Percentiles rank a stretch among this genome's conserved stretches.
Conservation (phyloP, 2,113 vertebrate genomes). For the Oxygymnocypris stewartii region DNA sequence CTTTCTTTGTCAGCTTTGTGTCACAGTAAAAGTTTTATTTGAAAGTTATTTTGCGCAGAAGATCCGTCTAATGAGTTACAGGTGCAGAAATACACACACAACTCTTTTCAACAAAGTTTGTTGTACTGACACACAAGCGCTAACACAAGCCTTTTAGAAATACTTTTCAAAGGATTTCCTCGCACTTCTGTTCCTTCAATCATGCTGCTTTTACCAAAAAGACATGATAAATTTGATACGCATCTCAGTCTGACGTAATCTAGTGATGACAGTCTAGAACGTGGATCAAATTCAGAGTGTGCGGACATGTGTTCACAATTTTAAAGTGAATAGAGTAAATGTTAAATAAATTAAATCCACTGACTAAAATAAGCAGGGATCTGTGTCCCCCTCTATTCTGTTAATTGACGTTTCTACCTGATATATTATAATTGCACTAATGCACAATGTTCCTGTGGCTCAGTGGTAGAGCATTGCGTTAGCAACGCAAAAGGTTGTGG, state of each 20-base stretch:
- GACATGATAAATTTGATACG: not conserved
- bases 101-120: not conserved
- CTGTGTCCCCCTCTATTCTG: slow-evolving; percentile 10
- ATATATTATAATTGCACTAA: slow-evolving; percentile 36
- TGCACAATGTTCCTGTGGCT: too few relatives aligned
- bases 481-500: too few relatives aligned
- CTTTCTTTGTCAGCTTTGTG: slow-evolving; percentile 62
- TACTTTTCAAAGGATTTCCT: not conserved
- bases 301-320: not conserved
- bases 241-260: not conserved
- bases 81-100: not conserved
- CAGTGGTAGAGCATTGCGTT: too few relatives aligned
- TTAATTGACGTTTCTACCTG: slow-evolving; percentile 50
- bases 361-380: slow-evolving; percentile 27
- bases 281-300: not conserved
- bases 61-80: slow-evolving; percentile 24
- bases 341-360: not conserved
- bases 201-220: not conserved
- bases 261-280: not conserved
- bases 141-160: not conserved
- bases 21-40: slow-evolving; percentile 46
- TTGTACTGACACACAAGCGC: not conserved
- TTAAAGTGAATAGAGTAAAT: not conserved
- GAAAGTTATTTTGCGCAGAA: not conserved
- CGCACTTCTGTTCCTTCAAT: not conserved